These are phyloP conservation scores for Pheosia tremula DNA, from an alignment of 2,888 invertebrate species.

Conservation along the genomic window DNA sequence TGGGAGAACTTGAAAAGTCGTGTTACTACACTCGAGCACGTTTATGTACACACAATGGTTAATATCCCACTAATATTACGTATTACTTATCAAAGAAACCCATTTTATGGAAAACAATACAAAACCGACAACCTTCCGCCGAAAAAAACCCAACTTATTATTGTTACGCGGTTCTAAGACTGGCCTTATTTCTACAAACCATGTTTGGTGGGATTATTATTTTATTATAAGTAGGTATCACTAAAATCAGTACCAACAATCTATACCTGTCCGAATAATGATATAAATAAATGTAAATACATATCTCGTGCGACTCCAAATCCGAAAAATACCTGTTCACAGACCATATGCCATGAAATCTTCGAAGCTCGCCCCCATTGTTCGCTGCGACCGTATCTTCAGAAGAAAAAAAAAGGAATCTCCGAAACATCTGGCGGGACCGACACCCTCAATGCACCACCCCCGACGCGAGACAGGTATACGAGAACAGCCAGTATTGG, in stretches of 20 bases:
- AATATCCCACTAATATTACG: too few species aligned
- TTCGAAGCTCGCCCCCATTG: constrained; percentile 55
- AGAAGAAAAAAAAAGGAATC: constrained; percentile 49
- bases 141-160: too few species aligned
- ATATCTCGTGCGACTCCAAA: constrained; percentile 11
- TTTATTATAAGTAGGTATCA: constrained; percentile 31
- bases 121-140: too few species aligned
- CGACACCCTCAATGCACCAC: constrained; percentile 57
- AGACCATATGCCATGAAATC: constrained; percentile 45
- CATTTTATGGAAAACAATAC: too few species aligned
- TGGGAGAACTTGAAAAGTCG: too few species aligned
- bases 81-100: too few species aligned
- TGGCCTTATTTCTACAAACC: too few species aligned
- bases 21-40: too few species aligned
- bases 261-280: neutral
- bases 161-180: too few species aligned
- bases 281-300: constrained; percentile 2
- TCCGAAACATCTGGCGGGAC: constrained; percentile 63
- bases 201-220: too few species aligned
- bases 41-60: too few species aligned
- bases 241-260: neutral
- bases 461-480: constrained; percentile 42
- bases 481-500: constrained; percentile 4
- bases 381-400: constrained; percentile 55
- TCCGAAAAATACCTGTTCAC: constrained; percentile 47